Evolutionary conservation across 2,113 vertebrate species (phyloP), one percentile per base, ranked within the genome.

Genomic region (Paedocypris sp.): DNA sequence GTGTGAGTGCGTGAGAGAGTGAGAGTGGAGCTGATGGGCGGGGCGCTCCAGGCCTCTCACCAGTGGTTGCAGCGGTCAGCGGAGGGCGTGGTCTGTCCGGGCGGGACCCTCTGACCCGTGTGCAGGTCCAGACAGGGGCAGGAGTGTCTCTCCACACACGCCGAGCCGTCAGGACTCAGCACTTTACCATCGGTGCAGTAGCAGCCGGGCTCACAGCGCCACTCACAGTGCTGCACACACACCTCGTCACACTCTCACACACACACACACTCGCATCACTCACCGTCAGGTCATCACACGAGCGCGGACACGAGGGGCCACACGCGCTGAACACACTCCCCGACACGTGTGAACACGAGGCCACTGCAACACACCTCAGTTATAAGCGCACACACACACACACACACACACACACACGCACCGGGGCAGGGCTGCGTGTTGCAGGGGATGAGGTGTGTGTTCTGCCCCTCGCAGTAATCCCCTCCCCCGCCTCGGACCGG

Each of bases 31-130:
- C n/a, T n/a, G n/a, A n/a, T n/a, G n/a, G n/a, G n/a, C n/a, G n/a
- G n/a, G n/a, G n/a, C n/a, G n/a, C n/a, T n/a, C n/a, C n/a, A n/a
- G n/a, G n/a, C 11, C 22, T 47, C 88, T 86, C 48, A 94, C 92
- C 91, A 92, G 81, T 83, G 85, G 76, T 90, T 93, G 61, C 91
- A 94, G 45, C 87, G 83, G 0, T 93, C 87, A 0, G 67, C 46
- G 41, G 68, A 54, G 4, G 49, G 6, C 2, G 61, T 29, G 23
- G 45, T 73, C n/a, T 80, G 48, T 3, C 83, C 87, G 0, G 82
- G 81, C 2, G 6, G 72, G 58, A 86, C 69, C 1, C 82, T 60
- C 4, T 6, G 56, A 4, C 87, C 83, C 0, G 81, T 80, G 60
- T 52, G 75, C 0, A 90, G 66, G 51, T 92, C 85, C 51, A 91